These are phyloP conservation scores for Bubo blakistoni DNA, from an alignment of 2,113 vertebrate species.

Conservation along the genomic window DNA sequence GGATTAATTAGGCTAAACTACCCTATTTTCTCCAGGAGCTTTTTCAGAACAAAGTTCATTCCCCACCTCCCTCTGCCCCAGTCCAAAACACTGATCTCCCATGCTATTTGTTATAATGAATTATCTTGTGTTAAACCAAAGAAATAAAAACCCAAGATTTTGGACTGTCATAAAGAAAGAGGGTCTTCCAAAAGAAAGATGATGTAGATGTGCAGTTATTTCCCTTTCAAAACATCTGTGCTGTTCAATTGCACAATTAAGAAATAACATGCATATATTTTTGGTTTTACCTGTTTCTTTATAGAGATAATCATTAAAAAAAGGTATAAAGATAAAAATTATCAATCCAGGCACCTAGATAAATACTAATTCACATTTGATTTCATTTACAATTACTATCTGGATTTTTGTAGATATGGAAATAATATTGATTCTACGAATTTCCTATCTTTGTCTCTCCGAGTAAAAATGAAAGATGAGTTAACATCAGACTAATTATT, in stretches of 20 bases:
- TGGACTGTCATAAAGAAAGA: background rate
- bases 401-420: background rate
- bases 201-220: background rate
- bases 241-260: background rate
- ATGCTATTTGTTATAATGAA: background rate
- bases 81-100: background rate
- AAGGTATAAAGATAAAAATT: background rate
- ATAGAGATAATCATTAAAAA: background rate
- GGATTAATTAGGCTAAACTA: background rate
- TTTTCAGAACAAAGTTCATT: conserved; percentile 11
- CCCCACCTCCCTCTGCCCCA: background rate
- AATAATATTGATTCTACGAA: background rate
- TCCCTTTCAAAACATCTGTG: background rate
- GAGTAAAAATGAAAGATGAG: background rate
- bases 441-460: background rate
- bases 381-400: background rate
- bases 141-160: background rate
- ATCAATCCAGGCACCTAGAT: background rate
- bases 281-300: background rate
- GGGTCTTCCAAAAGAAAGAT: background rate
- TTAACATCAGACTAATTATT: background rate
- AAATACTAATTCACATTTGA: background rate
- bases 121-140: background rate
- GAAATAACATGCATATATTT: background rate
- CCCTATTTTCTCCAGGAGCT: background rate